phyloP scores from a whole-genome alignment of 2,888 invertebrate genomes.

The Spodoptera picta region DNA sequence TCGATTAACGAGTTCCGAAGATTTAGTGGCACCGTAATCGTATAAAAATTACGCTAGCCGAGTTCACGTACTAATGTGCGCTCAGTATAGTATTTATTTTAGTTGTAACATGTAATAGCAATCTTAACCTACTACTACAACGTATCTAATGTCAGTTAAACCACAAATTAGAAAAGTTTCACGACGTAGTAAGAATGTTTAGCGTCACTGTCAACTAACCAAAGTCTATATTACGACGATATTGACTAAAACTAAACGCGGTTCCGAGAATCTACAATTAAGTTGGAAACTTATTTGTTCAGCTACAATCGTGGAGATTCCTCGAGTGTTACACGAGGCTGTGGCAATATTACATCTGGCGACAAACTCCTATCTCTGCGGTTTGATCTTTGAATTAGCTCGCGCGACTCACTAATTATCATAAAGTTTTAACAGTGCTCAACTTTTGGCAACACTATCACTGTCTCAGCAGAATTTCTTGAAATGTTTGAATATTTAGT shows the following conservation, averaged over 20 bases:
- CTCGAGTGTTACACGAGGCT: conserved; percentile 48
- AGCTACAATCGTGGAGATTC: conserved; percentile 46
- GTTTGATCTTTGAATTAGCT: conserved; percentile 78
- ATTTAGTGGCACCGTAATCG: conserved; percentile 83
- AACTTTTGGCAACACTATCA: conserved; percentile 78
- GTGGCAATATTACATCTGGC: conserved; percentile 58
- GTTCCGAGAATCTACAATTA: conserved; percentile 53
- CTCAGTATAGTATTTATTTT: neutral
- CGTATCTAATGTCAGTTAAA: conserved; percentile 9
- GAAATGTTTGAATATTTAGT: conserved; percentile 67
- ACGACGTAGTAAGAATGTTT: conserved; percentile 32
- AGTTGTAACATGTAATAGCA: conserved; percentile 2
- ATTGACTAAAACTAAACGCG: conserved; percentile 47
- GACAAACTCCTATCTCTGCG: conserved; percentile 68
- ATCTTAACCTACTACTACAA: neutral
- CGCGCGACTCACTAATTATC: conserved; percentile 78
- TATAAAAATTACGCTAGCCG: conserved; percentile 79
- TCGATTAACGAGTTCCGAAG: conserved; percentile 86
- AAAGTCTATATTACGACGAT: conserved; percentile 30
- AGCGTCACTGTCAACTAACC: conserved; percentile 11
- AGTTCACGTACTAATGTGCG: conserved; percentile 45
- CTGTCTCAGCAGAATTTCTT: conserved; percentile 64
- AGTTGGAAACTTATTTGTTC: conserved; percentile 64
- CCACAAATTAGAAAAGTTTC: conserved; percentile 34
- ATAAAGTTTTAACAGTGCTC: conserved; percentile 77